phyloP scores from a whole-genome alignment of 2,888 invertebrate species.

The Philereme vetulata region DNA sequence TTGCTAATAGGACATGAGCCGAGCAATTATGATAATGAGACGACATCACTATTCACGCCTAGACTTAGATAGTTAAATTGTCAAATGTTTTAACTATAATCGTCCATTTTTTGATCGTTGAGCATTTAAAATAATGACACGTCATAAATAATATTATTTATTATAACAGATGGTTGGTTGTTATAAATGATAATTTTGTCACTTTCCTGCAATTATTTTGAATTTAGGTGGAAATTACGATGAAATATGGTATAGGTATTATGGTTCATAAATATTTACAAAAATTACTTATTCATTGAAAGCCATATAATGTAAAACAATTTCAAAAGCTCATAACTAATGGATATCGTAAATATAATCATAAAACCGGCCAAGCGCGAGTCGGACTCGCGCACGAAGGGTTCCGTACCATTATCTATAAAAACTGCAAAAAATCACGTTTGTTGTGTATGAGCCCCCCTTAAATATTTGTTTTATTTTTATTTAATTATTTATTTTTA shows the following conservation, averaged over 20 bases:
- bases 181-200: conserved; percentile 20
- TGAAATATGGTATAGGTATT: neutral
- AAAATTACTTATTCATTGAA: neutral
- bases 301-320: conserved; percentile 17
- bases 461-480: too few species aligned
- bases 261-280: neutral
- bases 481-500: too few species aligned
- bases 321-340: conserved; percentile 3
- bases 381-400: too few species aligned
- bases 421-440: too few species aligned
- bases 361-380: too few species aligned
- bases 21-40: conserved; percentile 21
- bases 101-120: conserved; percentile 3
- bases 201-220: conserved; percentile 10
- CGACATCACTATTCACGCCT: conserved; percentile 12
- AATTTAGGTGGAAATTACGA: conserved; percentile 12
- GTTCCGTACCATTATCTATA: too few species aligned
- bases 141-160: conserved; percentile 16
- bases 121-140: conserved; percentile 16
- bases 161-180: conserved; percentile 9
- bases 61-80: conserved; percentile 10
- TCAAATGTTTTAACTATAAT: conserved; percentile 16
- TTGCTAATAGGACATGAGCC: conserved; percentile 19
- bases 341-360: too few species aligned
- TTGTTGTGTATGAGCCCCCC: too few species aligned